phyloP scores from a whole-genome alignment of 2,797 vertebrate genomes.

The Xyrichtys novacula region DNA sequence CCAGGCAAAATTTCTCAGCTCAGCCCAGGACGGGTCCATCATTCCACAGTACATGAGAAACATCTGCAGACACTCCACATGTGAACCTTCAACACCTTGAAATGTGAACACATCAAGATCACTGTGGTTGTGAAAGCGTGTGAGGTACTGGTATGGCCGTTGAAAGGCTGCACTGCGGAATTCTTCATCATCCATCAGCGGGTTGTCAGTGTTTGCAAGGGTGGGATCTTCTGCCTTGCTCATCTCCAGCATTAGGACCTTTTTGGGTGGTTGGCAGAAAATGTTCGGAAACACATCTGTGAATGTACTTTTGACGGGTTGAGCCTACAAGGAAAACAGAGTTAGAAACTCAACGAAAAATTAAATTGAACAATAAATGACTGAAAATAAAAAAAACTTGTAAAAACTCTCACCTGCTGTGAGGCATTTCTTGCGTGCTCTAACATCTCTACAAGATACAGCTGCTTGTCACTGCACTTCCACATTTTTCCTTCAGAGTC shows the following conservation, averaged over 20 bases:
- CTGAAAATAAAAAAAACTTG: not conserved
- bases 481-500: conserved; percentile 91
- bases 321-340: conserved; percentile 69
- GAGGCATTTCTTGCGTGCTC: conserved; percentile 73
- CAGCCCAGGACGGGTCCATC: conserved; percentile 93
- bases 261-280: conserved; percentile 91
- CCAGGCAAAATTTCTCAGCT: conserved; percentile 92
- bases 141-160: conserved; percentile 94
- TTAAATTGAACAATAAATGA: conserved; percentile 9
- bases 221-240: conserved; percentile 51
- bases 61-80: conserved; percentile 90
- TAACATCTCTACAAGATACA: conserved; percentile 93
- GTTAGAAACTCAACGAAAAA: not conserved
- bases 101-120: conserved; percentile 89
- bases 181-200: conserved; percentile 89
- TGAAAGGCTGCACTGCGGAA: conserved; percentile 92
- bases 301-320: conserved; percentile 76
- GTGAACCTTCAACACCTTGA: conserved; percentile 85
- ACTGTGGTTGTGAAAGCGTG: conserved; percentile 78
- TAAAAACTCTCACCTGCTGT: conserved; percentile 70
- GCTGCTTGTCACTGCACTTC: conserved; percentile 88
- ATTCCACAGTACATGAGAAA: conserved; percentile 93
- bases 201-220: conserved; percentile 61
- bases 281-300: conserved; percentile 92
- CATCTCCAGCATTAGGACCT: conserved; percentile 87